Evolutionary conservation across 2,797 vertebrate species (phyloP).

Genomic region (Micrastur ruficollis): DNA sequence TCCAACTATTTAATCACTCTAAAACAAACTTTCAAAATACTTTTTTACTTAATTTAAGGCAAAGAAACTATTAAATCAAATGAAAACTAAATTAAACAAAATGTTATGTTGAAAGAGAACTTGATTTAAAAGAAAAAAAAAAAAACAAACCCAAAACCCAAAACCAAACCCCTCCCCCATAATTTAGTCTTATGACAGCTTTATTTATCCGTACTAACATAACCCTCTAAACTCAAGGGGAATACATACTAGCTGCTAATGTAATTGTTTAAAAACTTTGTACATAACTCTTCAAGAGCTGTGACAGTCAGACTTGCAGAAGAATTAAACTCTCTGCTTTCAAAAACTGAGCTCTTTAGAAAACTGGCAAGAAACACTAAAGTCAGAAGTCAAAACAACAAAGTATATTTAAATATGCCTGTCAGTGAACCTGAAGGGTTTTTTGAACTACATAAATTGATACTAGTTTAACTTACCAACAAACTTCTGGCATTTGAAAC

Average conservation of each 20-base stretch:
- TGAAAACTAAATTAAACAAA: background rate
- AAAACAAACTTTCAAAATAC: background rate
- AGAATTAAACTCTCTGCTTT: background rate
- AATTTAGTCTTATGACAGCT: background rate
- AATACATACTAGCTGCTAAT: background rate
- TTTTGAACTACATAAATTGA: background rate
- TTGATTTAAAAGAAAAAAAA: background rate
- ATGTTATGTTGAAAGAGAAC: background rate
- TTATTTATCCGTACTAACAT: background rate
- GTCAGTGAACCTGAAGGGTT: background rate
- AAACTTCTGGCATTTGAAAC: conserved; percentile 92
- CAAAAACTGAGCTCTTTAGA: background rate
- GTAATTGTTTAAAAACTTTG: background rate
- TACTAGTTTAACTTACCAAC: conserved; percentile 77
- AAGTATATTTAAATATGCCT: background rate
- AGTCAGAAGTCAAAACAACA: background rate
- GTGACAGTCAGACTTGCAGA: background rate
- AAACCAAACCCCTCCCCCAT: background rate
- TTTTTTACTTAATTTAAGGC: background rate
- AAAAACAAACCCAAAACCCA: background rate
- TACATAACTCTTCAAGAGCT: background rate
- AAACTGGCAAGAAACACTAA: background rate
- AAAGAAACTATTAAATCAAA: background rate
- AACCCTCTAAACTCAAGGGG: background rate
- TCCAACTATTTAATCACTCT: background rate